Conservation (phyloP, 2,888 invertebrate species). For the Achlya flavicornis region DNA sequence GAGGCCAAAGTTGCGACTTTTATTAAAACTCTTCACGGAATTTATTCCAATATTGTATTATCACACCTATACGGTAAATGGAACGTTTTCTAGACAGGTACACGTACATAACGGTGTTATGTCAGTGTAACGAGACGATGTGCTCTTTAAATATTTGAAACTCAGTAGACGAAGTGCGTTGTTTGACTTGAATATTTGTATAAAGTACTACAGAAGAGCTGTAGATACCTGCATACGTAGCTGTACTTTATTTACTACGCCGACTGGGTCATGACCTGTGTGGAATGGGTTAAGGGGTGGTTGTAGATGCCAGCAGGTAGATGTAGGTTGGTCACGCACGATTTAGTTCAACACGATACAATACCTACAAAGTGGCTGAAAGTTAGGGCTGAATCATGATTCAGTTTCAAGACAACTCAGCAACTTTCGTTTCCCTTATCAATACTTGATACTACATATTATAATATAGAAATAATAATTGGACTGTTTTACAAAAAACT, state of each 20-base stretch:
- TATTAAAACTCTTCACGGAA: slow-evolving; percentile 53
- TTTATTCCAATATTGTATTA: slow-evolving; percentile 41
- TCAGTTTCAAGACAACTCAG: neutral
- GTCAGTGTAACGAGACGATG: slow-evolving; percentile 1
- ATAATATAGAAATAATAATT: too few species aligned
- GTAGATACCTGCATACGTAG: neutral
- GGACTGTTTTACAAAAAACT: too few species aligned
- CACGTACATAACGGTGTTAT: neutral
- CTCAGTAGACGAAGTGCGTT: neutral
- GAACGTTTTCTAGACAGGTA: neutral
- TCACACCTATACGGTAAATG: neutral
- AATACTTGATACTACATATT: neutral
- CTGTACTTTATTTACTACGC: neutral
- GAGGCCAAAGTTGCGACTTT: slow-evolving; percentile 42
- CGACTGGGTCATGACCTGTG: slow-evolving; percentile 1
- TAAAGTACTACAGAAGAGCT: neutral
- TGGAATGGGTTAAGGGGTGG: neutral
- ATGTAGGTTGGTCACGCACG: neutral
- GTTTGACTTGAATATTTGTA: neutral
- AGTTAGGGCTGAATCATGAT: too few species aligned
- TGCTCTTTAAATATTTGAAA: neutral
- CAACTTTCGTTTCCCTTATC: neutral
- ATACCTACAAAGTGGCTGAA: neutral
- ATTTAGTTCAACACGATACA: neutral
- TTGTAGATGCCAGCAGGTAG: neutral